phyloP scores from a whole-genome alignment of 2,113 vertebrate species.

The Callipepla squamata region DNA sequence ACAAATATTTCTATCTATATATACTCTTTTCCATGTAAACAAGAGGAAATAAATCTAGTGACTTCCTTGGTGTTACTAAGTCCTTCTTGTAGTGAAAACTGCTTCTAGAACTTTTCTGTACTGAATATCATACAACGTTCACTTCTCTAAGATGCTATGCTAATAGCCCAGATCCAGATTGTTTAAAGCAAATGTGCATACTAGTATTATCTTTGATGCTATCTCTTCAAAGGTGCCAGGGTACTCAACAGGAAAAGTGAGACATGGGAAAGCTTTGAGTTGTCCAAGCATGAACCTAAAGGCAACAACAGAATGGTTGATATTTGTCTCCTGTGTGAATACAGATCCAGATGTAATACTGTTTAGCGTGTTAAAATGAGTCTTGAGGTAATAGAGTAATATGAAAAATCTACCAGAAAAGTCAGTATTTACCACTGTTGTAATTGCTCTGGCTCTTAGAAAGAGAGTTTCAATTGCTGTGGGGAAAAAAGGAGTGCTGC shows the following conservation, averaged over 20 bases:
- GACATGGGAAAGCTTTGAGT: neutral
- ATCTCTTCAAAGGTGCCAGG: neutral
- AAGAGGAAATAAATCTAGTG: neutral
- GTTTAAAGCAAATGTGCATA: neutral
- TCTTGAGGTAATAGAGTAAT: neutral
- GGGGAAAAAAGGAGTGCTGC: neutral
- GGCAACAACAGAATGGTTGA: neutral
- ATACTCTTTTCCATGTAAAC: neutral
- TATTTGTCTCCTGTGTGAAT: neutral
- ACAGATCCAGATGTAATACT: neutral
- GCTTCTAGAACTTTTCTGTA: neutral
- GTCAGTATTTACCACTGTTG: neutral
- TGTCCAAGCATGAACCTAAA: neutral
- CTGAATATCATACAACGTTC: neutral
- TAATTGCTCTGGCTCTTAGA: neutral
- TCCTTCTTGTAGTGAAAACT: neutral
- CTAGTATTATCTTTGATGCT: neutral
- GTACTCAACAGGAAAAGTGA: neutral
- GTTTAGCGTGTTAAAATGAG: neutral
- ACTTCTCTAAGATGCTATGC: neutral
- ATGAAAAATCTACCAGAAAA: neutral
- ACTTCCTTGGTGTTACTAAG: neutral
- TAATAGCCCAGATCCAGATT: neutral
- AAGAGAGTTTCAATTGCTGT: neutral
- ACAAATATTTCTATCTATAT: neutral